Conservation (phyloP, 2,113 vertebrate genomes). For the Pelecanoides urinatrix region DNA sequence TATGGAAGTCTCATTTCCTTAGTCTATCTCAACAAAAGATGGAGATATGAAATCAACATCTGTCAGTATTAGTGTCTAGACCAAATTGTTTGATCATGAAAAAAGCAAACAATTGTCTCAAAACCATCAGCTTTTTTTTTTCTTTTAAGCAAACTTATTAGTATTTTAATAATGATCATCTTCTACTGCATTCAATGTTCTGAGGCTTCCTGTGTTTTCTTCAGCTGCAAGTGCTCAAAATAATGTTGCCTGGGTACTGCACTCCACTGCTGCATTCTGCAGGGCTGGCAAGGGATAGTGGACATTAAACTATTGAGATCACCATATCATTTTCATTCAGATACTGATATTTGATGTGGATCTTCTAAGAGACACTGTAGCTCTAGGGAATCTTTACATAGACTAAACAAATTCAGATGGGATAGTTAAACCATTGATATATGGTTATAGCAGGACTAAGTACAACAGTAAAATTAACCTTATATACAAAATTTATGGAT, state of each 20-base stretch:
- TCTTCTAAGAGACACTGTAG: neutral
- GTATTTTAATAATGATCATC: neutral
- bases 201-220: neutral
- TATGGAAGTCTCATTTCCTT: neutral
- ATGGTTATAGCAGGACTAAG: conserved; percentile 16
- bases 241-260: neutral
- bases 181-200: neutral
- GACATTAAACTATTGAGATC: neutral
- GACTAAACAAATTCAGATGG: neutral
- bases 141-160: neutral
- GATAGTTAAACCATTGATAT: conserved; percentile 17
- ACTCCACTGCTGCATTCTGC: neutral
- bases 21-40: neutral
- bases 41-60: neutral
- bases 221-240: neutral
- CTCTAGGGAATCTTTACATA: neutral
- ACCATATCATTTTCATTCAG: neutral
- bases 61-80: neutral
- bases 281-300: neutral
- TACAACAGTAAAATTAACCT: conserved; percentile 34
- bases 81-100: neutral
- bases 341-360: neutral
- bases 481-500: conserved; percentile 52
- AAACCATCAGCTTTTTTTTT: neutral
- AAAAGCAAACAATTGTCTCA: neutral